Evolutionary conservation across 2,113 vertebrate genomes (phyloP).

Genomic region (Hemicordylus capensis): DNA sequence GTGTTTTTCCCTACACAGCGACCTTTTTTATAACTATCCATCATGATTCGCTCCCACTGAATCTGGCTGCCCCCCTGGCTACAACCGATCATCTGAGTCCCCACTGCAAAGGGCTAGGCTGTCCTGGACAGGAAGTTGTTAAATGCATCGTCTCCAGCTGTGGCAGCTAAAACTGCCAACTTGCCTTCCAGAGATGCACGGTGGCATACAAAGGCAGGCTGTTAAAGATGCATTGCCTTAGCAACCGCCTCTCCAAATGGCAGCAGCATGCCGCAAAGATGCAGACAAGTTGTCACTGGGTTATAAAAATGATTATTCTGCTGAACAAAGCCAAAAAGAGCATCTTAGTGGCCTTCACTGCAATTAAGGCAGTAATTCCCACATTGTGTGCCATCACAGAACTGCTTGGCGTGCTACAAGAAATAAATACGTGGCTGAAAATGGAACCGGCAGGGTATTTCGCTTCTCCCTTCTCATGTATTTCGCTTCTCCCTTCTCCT

Average conservation of each 20-base stretch:
- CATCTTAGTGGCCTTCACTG: background rate
- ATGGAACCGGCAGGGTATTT: too few species aligned
- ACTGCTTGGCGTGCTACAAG: too few species aligned
- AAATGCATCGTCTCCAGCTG: background rate
- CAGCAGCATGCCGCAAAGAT: background rate
- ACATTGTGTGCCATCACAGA: too few species aligned
- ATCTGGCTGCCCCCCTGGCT: background rate
- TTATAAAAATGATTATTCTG: conserved; percentile 26
- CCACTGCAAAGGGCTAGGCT: accelerated
- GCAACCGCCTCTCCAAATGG: conserved; percentile 42
- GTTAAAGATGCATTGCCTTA: conserved; percentile 31
- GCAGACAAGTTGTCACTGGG: conserved; percentile 33
- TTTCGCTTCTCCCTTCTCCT: too few species aligned
- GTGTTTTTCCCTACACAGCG: accelerated
- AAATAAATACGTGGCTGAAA: too few species aligned
- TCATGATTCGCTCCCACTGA: background rate
- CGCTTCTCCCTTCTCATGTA: too few species aligned
- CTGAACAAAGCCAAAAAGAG: background rate
- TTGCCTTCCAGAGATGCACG: conserved; percentile 43
- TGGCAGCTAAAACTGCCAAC: background rate
- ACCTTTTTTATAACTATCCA: conserved; percentile 8
- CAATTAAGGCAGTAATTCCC: too few species aligned
- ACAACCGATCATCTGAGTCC: background rate
- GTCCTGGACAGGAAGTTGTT: conserved; percentile 5
- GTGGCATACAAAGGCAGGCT: conserved; percentile 45